Base-by-base conservation (phyloP, 1,140 invertebrate genomes). In the Platyura marginata region DNA sequence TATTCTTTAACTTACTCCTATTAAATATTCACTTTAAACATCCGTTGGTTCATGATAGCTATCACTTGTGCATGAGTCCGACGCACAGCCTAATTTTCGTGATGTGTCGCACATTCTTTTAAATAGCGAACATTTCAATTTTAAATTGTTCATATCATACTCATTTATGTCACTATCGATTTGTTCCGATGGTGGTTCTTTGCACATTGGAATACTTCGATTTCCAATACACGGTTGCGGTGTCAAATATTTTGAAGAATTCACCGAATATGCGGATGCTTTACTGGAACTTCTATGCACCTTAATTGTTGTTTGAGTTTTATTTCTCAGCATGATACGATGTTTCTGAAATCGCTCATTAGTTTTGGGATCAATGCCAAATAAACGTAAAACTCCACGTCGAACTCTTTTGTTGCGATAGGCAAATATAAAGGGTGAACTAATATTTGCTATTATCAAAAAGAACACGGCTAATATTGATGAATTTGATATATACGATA, bases 401-500 rank as follows among this genome's bases (percentile, higher is more conserved):
- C 83, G 76, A 10, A 85, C 75, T 2, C 81, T 67, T 19, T 77
- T 71, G 22, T 80, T 85, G 5, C 83, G 70, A 51, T 82, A 77
- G 9, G 80, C 81, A 56, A 86, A 87, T 19, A 87, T 64, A 54
- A 84, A 71, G 0, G 82, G 81, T 11, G 79, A 83, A 2, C 75
- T 66, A 20, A 80, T 70, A 15, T 79, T 75, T 16, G 76, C 75
- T 21, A 79, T 56, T 13, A 79, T 63, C 13, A 84, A 61, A 48
- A 81, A 66, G 33, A 78, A 69, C 23, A 85, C 59, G 10, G 72
- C 70, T 5, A 75, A 50, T 49, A 63, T 54, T 25, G 52, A 54
- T 23, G 66, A 38, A 8, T 48, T 42, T 5, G 52, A 56, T 19
- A 52, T 55, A 0, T 51, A 51, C 10, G 48, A 48, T 0, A 59